Evolutionary conservation across 2,113 vertebrate species (phyloP), one percentile per base, ranked within the genome.

Genomic region (Benitochromis conjunctus): DNA sequence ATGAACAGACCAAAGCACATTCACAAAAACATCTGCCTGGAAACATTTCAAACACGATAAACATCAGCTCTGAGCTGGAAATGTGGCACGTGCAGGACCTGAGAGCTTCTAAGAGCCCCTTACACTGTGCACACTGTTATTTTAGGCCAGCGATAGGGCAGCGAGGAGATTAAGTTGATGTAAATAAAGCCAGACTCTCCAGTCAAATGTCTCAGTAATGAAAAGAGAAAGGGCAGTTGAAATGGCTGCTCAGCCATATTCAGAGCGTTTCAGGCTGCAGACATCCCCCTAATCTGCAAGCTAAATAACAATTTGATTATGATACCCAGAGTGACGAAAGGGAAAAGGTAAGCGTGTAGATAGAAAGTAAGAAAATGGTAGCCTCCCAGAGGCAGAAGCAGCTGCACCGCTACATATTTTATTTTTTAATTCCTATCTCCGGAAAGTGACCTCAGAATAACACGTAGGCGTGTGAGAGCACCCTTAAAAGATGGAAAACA

Each of bases 231-330:
- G 46, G 71, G 71, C 19, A 57, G 56, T 31, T 71, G 19, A 36
- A 82, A 86, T 12, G 41, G 41, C 79, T 36, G 43, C 62, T 48
- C 41, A 80, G 31, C 4, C 51, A 34, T 76, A 58, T 56, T 69
- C 53, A 71, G 53, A 18, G 41, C 54, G 0, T 81, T 60, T 71
- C 3, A 83, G 82, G 41, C 34, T 79, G 19, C 82, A 91, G 57
- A 82, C 60, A 80, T 53, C 5, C 12, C 9, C 13, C 19, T 69
- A 88, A 86, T 91, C 84, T 81, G 21, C 29, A 54, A 21, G 48
- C 85, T 91, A 88, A 89, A 92, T 86, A 86, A 66, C 54, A 82
- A 46, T 81, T 79, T 79, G 31, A 87, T 88, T 58, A 77, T 21
- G 79, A 77, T 43, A 86, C 81, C 79, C 16, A 48, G 12, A 62